Evolutionary conservation across 2,113 vertebrate genomes (phyloP), one percentile per base, ranked within the genome.

Genomic region (Sialia sialis): DNA sequence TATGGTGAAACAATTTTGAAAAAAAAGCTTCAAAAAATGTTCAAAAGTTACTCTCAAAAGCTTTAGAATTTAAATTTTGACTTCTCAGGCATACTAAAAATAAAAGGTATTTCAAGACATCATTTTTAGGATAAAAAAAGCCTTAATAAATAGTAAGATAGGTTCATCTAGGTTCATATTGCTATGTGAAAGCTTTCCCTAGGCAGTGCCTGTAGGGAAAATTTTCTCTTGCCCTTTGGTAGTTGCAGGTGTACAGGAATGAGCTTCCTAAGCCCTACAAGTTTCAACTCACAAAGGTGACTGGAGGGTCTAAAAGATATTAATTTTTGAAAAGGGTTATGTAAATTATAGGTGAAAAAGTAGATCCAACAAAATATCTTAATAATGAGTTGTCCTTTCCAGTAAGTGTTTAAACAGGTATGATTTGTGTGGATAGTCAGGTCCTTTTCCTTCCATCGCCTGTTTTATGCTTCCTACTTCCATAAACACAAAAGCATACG

Each of bases 361-460:
- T 20, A 79, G 20, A 84, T 20, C 4, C 7, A 54, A 79, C 49
- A 69, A 94, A 89, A 94, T 58, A 41, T 18, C 38, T 87, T 68
- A 38, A 82, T n/a, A 89, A 89, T 73, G 16, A 91, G 25, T 69
- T 82, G 41, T 82, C 70, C 15, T 80, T 79, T 91, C 20, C 56
- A 51, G n/a, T 72, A 52, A 87, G 3, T 58, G 32, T 84, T 89
- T 68, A 82, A 93, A 78, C 26, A 91, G 29, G 69, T 54, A 66
- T 46, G 26, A 91, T 87, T 94, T 84, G 12, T 94, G 62, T 44
- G 54, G 77, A 39, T 73, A 69, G 87, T 77, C 74, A 85, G 34
- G 41, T 79, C 48, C 51, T 76, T 87, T 85, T 73, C 77, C 36
- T 69, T 73, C 69, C 62, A 0, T 73, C 94, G 34, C 32, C n/a